These are phyloP conservation scores for Gracilinanus agilis DNA, from an alignment of 2,113 vertebrate genomes.

Conservation along the genomic window DNA sequence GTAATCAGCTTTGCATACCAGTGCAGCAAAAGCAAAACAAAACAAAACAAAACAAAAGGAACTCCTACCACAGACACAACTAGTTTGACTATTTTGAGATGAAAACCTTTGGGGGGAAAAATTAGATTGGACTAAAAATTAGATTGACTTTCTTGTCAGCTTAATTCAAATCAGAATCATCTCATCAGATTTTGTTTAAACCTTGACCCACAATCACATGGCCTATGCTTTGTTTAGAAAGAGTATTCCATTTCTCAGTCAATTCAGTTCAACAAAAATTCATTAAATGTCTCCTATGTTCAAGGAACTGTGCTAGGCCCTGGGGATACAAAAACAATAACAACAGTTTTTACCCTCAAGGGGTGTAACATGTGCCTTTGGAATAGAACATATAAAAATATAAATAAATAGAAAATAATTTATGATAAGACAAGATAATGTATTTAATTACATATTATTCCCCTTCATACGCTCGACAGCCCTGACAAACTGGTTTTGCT, in stretches of 20 bases:
- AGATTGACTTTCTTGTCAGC: background rate
- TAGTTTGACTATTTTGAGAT: background rate
- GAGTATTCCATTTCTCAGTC: conserved; percentile 8
- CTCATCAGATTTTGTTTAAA: conserved; percentile 9
- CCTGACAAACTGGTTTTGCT: background rate
- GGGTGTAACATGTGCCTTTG: background rate
- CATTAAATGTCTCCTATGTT: background rate
- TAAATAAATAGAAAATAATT: background rate
- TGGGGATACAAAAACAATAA: background rate
- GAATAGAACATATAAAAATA: background rate
- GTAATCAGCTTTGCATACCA: background rate
- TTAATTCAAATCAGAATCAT: conserved; percentile 2
- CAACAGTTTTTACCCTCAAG: background rate
- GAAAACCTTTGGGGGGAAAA: background rate
- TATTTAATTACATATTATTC: background rate
- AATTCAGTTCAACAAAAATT: background rate
- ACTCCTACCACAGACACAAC: background rate
- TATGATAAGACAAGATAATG: background rate
- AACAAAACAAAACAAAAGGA: background rate
- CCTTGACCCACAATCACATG: conserved; percentile 28
- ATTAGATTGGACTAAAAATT: background rate
- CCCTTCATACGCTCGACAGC: background rate
- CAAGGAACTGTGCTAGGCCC: background rate
- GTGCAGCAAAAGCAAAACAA: background rate
- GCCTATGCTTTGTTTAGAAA: conserved; percentile 25